Evolutionary conservation across 2,113 vertebrate species (phyloP), one percentile per base, ranked within the genome.

Genomic region (Dascyllus trimaculatus): DNA sequence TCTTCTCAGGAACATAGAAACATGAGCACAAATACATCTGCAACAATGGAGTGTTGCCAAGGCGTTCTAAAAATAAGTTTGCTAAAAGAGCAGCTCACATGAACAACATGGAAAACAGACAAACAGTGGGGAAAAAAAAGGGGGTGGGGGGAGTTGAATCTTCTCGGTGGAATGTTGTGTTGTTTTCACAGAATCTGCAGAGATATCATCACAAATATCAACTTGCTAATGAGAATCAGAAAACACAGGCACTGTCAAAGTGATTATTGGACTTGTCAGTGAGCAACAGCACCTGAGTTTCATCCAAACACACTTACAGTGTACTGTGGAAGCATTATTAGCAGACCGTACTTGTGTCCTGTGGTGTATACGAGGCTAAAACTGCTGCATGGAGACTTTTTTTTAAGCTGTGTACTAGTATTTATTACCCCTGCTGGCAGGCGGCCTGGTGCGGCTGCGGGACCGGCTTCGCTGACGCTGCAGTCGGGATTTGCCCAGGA

Each of bases 391-490:
- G 15, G 18, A 53, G 11, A 67, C 77, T 53, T 82, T 68, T 76
- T 74, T 45, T 19, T 56, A 18, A 51, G n/a, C 48, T 71, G 62
- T 71, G 62, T 79, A 54, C 56, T 66, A 81, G 62, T 60, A 2
- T 90, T 85, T 86, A 90, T 95, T 97, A 98, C 97, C 97, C 96
- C 94, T 93, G 85, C 56, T 94, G 80, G 85, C 76, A 8, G 96
- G 82, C 18, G 95, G 95, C 93, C 98, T 94, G 91, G 87, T 96
- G 89, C 98, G 96, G 92, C 97, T 98, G 89, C 97, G 96, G 80
- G 98, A 99, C 84, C 97, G 91, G 93, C 98, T 98, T 21, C 97
- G 96, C 92, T 98, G 98, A 84, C 98, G 95, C 94, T 98, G 97
- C 73, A 98, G 96, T 79, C 97, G 94, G 29, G 97, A 96, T 92